phyloP scores from a whole-genome alignment of 2,797 vertebrate genomes.

The Spinus pinus region DNA sequence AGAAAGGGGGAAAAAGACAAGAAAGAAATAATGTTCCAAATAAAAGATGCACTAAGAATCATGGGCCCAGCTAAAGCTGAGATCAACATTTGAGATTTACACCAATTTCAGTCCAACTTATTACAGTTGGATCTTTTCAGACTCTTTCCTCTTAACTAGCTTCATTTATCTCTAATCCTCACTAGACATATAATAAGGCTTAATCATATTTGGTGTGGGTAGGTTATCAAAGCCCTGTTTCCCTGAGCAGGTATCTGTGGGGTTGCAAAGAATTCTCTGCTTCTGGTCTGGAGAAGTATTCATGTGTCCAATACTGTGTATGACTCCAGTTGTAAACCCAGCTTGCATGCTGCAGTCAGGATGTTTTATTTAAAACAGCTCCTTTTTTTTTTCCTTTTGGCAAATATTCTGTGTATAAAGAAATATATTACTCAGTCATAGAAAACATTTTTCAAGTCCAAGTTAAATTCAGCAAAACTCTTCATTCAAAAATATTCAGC shows the following conservation, averaged over 20 bases:
- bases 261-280: not conserved
- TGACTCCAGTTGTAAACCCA: not conserved
- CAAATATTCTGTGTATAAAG: not conserved
- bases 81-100: not conserved
- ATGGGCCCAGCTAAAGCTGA: not conserved
- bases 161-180: not conserved
- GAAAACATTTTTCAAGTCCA: not conserved
- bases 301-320: not conserved
- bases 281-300: not conserved
- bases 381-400: not conserved
- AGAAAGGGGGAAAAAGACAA: fast-evolving
- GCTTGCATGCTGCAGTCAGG: not conserved
- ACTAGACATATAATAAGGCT: not conserved
- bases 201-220: not conserved
- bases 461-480: not conserved
- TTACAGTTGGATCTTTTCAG: not conserved
- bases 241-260: not conserved
- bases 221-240: not conserved
- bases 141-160: not conserved
- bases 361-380: not conserved
- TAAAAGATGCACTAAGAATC: not conserved
- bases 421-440: not conserved
- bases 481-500: not conserved
- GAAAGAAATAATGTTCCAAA: not conserved
- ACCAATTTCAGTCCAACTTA: not conserved